Evolutionary conservation across 1,140 invertebrate genomes (phyloP).

Genomic region (Argopecten irradians): DNA sequence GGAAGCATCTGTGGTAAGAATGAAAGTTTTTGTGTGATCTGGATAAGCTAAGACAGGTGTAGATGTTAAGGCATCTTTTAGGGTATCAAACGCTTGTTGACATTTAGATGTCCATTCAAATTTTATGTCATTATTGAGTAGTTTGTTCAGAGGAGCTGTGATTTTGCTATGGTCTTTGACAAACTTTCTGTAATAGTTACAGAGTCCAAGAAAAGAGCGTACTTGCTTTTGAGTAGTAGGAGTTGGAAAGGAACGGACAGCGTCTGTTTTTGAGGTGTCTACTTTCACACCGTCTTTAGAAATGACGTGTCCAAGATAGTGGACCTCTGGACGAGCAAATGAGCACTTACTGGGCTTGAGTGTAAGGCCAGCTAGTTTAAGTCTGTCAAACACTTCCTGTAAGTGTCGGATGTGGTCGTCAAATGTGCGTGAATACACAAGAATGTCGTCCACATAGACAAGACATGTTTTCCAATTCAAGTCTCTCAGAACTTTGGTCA

Average conservation of each 20-base stretch:
- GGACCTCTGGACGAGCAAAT: conserved; percentile 43
- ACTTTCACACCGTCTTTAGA: conserved; percentile 46
- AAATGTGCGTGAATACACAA: conserved; percentile 40
- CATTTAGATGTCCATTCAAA: conserved; percentile 53
- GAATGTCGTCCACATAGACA: conserved; percentile 54
- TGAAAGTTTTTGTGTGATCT: conserved; percentile 54
- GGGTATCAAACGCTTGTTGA: conserved; percentile 54
- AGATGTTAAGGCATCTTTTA: conserved; percentile 55
- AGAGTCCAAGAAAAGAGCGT: conserved; percentile 76
- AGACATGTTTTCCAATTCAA: conserved; percentile 51
- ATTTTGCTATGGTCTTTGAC: conserved; percentile 68
- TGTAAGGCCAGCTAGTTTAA: conserved; percentile 38
- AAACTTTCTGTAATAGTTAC: conserved; percentile 74
- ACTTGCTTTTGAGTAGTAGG: conserved; percentile 71
- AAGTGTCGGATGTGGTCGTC: conserved; percentile 36
- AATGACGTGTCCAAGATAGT: conserved; percentile 50
- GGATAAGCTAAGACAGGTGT: conserved; percentile 57
- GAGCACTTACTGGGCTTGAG: conserved; percentile 55
- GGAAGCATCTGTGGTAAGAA: conserved; percentile 59
- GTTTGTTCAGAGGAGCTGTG: conserved; percentile 65
- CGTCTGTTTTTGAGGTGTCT: conserved; percentile 52
- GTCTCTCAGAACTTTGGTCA: conserved; percentile 41
- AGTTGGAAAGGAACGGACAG: conserved; percentile 43
- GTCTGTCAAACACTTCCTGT: background rate
- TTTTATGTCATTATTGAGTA: conserved; percentile 41